These are phyloP conservation scores for Propsilocerus akamusi DNA, from an alignment of 1,140 invertebrate species.

Conservation along the genomic window DNA sequence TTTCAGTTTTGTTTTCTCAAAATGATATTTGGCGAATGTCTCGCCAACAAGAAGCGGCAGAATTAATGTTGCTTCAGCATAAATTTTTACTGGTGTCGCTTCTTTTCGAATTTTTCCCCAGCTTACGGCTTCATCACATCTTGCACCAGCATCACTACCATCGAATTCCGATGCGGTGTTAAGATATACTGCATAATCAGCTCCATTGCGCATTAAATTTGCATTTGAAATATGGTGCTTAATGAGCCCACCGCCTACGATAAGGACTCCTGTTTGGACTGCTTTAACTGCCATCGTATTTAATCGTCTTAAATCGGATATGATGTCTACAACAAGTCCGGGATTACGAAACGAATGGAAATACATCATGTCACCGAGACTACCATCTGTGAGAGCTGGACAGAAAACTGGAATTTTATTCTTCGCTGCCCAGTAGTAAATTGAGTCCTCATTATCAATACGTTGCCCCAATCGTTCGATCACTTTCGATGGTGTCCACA, in stretches of 20 bases:
- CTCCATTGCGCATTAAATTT: constrained; percentile 97
- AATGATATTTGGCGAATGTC: constrained; percentile 66
- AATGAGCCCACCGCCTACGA: constrained; percentile 90
- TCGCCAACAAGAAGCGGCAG: constrained; percentile 90
- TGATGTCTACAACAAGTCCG: constrained; percentile 83
- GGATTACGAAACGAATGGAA: constrained; percentile 91
- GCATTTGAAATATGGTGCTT: constrained; percentile 99
- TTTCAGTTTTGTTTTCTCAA: constrained; percentile 4
- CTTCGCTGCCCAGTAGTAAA: constrained; percentile 95
- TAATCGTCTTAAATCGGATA: constrained; percentile 75
- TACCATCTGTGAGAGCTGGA: constrained; percentile 96
- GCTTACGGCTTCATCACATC: constrained; percentile 94
- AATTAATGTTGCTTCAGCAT: constrained; percentile 86
- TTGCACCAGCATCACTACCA: constrained; percentile 93
- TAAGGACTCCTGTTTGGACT: constrained; percentile 86
- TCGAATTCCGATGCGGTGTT: constrained; percentile 98
- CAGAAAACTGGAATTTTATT: constrained; percentile 98
- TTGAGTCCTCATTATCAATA: constrained; percentile 80
- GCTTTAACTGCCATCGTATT: constrained; percentile 95
- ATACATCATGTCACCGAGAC: constrained; percentile 98
- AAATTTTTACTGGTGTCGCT: constrained; percentile 87
- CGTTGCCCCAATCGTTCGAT: constrained; percentile 69
- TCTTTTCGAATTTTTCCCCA: constrained; percentile 94
- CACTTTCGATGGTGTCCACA: constrained; percentile 91
- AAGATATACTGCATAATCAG: constrained; percentile 88